Evolutionary conservation across 1,140 invertebrate genomes (phyloP).

Genomic region (Uloborus diversus): DNA sequence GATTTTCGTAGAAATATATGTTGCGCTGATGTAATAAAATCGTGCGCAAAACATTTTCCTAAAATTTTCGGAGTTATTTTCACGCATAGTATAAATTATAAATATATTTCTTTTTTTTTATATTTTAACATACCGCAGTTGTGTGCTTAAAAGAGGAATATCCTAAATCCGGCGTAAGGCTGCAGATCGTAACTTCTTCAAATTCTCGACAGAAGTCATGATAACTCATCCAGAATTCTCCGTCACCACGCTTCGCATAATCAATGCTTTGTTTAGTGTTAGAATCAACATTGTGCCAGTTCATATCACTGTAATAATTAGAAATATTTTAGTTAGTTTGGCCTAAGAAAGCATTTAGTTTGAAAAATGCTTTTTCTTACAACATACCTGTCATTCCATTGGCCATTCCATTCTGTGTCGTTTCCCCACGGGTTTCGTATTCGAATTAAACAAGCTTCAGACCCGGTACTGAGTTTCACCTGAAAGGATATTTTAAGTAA

Average conservation of each 20-base stretch:
- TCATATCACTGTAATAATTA: conserved; percentile 62
- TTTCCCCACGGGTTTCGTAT: conserved; percentile 98
- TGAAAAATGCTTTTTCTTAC: no score
- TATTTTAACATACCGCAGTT: no score
- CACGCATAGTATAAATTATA: no score
- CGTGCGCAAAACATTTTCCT: no score
- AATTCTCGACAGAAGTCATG: conserved; percentile 67
- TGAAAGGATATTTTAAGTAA: no score
- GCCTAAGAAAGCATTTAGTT: no score
- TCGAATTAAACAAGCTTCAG: conserved; percentile 72
- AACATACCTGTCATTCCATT: conserved; percentile 91
- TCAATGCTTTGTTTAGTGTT: conserved; percentile 64
- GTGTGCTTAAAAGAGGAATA: no score
- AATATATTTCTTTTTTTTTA: no score
- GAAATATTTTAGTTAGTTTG: conserved; percentile 2
- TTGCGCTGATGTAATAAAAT: no score
- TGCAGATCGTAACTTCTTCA: conserved; percentile 68
- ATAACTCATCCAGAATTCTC: conserved; percentile 70
- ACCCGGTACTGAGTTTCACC: conserved; percentile 47
- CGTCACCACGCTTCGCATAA: conserved; percentile 64
- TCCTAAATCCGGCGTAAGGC: conserved; percentile 66
- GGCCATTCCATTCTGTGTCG: conserved; percentile 94
- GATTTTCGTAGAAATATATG: no score
- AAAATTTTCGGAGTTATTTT: no score
- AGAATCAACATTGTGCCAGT: conserved; percentile 67